A percentile compares a stretch with the other conserved stretches of the same genome.
These are phyloP conservation scores for Synergus laeviventris DNA, from an alignment of 2,888 invertebrate species.

Conservation along the genomic window DNA sequence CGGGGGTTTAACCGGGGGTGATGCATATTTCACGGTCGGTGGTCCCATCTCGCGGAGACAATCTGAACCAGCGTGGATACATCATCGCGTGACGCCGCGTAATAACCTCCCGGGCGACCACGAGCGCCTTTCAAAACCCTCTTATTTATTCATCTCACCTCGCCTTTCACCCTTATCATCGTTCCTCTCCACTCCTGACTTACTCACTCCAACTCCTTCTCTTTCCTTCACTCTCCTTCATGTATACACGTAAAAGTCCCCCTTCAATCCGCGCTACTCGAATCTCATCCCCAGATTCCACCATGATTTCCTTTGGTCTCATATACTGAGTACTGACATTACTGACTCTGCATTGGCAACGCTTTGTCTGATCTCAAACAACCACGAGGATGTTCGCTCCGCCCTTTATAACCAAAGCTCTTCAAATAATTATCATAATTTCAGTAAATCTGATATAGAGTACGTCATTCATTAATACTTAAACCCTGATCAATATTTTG, in stretches of 20 bases:
- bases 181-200: slow-evolving; percentile 14
- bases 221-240: slow-evolving; percentile 36
- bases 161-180: slow-evolving; percentile 48
- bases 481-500: neutral
- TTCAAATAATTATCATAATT: neutral
- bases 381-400: slow-evolving; percentile 6
- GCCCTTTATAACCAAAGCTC: neutral
- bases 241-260: slow-evolving; percentile 27
- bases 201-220: slow-evolving; percentile 36
- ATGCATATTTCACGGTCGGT: slow-evolving; percentile 76
- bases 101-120: slow-evolving; percentile 69
- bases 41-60: slow-evolving; percentile 76
- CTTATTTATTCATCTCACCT: slow-evolving; percentile 75
- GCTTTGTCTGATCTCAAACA: slow-evolving; percentile 1
- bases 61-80: slow-evolving; percentile 75
- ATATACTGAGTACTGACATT: too few species aligned
- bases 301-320: slow-evolving; percentile 46
- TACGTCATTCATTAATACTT: neutral
- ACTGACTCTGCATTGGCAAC: slow-evolving; percentile 11
- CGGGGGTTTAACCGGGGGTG: slow-evolving; percentile 70
- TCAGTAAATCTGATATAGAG: too few species aligned
- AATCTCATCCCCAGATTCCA: slow-evolving; percentile 51
- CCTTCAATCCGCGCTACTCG: slow-evolving; percentile 44
- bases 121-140: slow-evolving; percentile 72
- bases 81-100: slow-evolving; percentile 75